phyloP scores from a whole-genome alignment of 2,888 invertebrate genomes.

The Sthenelais limicola region DNA sequence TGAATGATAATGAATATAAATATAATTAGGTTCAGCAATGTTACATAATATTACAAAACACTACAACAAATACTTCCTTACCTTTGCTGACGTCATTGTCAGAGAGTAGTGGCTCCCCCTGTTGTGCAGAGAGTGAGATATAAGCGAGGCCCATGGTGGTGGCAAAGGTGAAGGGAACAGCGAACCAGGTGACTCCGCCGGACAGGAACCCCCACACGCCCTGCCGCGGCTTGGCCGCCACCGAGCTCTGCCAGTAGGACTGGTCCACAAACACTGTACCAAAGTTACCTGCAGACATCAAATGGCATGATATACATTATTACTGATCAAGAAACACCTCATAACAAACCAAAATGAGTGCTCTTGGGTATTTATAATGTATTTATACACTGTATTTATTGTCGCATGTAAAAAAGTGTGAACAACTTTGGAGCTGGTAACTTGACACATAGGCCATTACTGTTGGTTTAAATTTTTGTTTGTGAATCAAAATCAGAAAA shows the following conservation, averaged over 20 bases:
- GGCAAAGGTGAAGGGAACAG: conserved; percentile 71
- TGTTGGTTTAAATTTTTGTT: too few species aligned
- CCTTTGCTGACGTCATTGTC: conserved; percentile 61
- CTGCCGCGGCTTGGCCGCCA: conserved; percentile 70
- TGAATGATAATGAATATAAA: too few species aligned
- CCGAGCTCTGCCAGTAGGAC: conserved; percentile 72
- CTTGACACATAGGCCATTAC: too few species aligned
- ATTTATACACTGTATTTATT: too few species aligned
- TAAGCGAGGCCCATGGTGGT: conserved; percentile 71
- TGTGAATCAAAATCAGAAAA: too few species aligned
- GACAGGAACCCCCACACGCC: conserved; percentile 70
- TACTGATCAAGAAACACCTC: background rate
- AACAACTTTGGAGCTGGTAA: too few species aligned
- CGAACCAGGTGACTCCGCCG: conserved; percentile 72
- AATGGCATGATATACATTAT: background rate
- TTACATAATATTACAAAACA: too few species aligned
- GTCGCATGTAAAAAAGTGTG: too few species aligned
- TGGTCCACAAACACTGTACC: conserved; percentile 72
- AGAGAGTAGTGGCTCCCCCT: conserved; percentile 59
- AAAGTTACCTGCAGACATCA: conserved; percentile 68
- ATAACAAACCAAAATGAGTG: too few species aligned
- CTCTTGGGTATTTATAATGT: too few species aligned
- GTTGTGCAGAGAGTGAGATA: conserved; percentile 60
- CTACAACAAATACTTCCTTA: too few species aligned
- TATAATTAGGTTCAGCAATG: too few species aligned